phyloP scores from a whole-genome alignment of 2,888 invertebrate species.

The Chrysopilus asiliformis region DNA sequence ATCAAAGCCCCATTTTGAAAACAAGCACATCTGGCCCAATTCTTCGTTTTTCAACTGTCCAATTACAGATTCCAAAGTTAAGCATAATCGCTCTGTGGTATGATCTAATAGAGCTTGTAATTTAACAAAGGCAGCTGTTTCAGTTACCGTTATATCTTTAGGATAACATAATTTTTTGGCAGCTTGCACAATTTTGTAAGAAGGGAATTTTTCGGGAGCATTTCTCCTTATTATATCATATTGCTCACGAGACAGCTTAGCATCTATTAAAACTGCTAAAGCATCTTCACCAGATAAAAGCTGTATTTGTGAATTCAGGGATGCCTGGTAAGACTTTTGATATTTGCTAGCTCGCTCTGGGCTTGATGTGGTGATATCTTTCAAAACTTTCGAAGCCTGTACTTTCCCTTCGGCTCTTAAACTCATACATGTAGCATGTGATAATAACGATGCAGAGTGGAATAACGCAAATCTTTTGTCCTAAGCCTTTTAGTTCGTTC shows the following conservation, averaged over 20 bases:
- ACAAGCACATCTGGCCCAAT: conserved; percentile 7
- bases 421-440: conserved; percentile 11
- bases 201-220: conserved; percentile 19
- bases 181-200: conserved; percentile 18
- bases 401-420: conserved; percentile 11
- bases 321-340: conserved; percentile 12
- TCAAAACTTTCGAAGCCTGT: conserved; percentile 4
- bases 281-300: conserved; percentile 20
- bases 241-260: conserved; percentile 19
- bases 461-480: too few relatives aligned
- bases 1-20: conserved; percentile 11
- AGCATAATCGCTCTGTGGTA: conserved; percentile 6
- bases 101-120: neutral
- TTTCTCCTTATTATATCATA: conserved; percentile 19
- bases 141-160: neutral
- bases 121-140: neutral
- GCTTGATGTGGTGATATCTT: neutral
- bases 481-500: too few relatives aligned
- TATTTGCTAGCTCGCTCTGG: neutral
- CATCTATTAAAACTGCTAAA: conserved; percentile 18
- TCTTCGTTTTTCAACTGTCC: conserved; percentile 9
- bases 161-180: conserved; percentile 11
- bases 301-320: too few relatives aligned
- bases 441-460: too few relatives aligned
- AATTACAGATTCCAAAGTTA: conserved; percentile 13